Conservation (phyloP, 2,797 vertebrate genomes). For the Clarias fuscus region DNA sequence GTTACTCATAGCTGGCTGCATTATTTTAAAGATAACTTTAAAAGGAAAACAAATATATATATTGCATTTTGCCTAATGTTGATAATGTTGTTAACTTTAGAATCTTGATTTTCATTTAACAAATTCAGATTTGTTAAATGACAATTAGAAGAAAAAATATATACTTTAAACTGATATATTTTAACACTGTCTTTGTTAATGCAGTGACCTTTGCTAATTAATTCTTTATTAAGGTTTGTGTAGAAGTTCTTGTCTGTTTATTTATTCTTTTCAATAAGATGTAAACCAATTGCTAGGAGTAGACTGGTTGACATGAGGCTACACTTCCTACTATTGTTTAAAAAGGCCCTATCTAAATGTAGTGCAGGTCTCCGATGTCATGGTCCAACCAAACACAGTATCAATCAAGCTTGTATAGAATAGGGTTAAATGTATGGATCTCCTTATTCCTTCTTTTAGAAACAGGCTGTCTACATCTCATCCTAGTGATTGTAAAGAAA, state of each 20-base stretch:
- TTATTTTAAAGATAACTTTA: neutral
- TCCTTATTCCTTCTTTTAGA: constrained; percentile 19
- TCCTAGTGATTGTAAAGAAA: constrained; percentile 8
- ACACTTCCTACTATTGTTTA: constrained; percentile 77
- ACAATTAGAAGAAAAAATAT: constrained; percentile 17
- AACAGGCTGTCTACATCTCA: neutral
- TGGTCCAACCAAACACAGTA: constrained; percentile 47
- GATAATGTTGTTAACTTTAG: neutral
- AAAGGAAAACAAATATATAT: too few relatives aligned
- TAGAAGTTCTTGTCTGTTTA: constrained; percentile 49
- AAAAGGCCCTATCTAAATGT: constrained; percentile 68
- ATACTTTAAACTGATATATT: neutral
- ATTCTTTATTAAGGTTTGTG: constrained; percentile 24
- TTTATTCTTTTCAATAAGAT: constrained; percentile 54
- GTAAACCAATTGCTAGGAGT: constrained; percentile 56
- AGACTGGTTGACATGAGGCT: constrained; percentile 63
- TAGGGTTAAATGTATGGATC: constrained; percentile 17
- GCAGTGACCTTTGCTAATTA: constrained; percentile 49
- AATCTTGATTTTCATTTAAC: too few relatives aligned
- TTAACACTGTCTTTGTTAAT: constrained; percentile 23
- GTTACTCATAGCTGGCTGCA: neutral
- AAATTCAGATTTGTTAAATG: neutral
- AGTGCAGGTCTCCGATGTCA: constrained; percentile 58
- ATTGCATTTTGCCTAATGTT: neutral
- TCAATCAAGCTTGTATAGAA: constrained; percentile 49